Evolutionary conservation across 2,113 vertebrate species (phyloP).

Genomic region (Elaphurus davidianus): DNA sequence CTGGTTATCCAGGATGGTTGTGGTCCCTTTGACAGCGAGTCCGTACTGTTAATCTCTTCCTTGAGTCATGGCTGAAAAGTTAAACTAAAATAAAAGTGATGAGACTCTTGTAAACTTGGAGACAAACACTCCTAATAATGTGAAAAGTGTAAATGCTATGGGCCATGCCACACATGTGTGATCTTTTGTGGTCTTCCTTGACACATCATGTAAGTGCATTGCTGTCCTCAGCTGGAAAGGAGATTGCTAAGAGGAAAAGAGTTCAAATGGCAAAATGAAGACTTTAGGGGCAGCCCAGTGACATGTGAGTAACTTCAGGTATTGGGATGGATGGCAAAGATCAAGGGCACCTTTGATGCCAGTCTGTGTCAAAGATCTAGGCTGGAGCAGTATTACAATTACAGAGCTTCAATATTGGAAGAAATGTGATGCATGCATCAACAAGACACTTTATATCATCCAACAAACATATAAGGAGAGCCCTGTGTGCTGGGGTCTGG

Average conservation of each 20-base stretch:
- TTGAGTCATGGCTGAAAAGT: background rate
- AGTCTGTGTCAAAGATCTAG: background rate
- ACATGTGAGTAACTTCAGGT: background rate
- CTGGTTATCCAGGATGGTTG: constrained; percentile 81
- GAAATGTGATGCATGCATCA: background rate
- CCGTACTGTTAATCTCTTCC: background rate
- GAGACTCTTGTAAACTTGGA: background rate
- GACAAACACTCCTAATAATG: background rate
- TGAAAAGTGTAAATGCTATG: background rate
- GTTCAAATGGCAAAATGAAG: too few species aligned
- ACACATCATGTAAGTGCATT: fast-evolving
- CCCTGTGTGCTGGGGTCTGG: background rate
- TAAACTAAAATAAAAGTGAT: background rate
- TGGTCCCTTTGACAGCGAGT: constrained; percentile 34
- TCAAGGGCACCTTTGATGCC: fast-evolving
- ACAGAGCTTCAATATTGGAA: background rate
- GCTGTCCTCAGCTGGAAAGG: too few species aligned
- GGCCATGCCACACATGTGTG: background rate
- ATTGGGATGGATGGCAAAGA: background rate
- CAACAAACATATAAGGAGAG: background rate
- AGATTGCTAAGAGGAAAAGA: background rate
- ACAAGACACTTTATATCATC: background rate
- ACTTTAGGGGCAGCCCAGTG: background rate
- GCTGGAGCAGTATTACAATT: fast-evolving
- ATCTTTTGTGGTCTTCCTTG: background rate